Base-by-base conservation (phyloP, 2,113 vertebrate genomes). In the Anseranas semipalmata region DNA sequence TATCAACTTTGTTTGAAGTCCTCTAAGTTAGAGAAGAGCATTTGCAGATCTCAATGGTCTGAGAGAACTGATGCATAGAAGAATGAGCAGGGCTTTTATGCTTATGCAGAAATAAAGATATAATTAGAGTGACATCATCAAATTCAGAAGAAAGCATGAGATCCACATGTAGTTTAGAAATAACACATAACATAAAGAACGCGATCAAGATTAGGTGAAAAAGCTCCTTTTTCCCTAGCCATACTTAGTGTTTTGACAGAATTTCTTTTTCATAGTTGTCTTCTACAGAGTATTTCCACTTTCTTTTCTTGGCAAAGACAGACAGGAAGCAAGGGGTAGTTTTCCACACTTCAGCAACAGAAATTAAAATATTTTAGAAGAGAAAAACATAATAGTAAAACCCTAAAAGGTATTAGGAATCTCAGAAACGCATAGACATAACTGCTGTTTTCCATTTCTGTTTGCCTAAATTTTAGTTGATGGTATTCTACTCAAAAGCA, bases 11-110 rank as follows among this genome's bases (percentile, higher is more conserved):
- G 17, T 55, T 43, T 81, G 70, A 59, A 83, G 60, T 45, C 46
- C 65, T 75, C 84, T 41, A 60, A 66, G 24, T 45, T 2, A 41
- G 35, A 79, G 35, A 53, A 72, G 12, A 19, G 30, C 21, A 58
- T 71, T 50, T 87, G 68, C 27, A 82, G 53, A 93, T 17, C 25
- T 89, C 68, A 46, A 3, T 20, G 25, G 28, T 60, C 43, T 76
- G 67, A 71, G 27, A 53, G 48, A 90, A n/a, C 20, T 82, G 21
- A 20, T 72, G 21, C 0, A 4, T 14, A 13, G 17, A 77, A 65
- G 30, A 80, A 27, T 39, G 56, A 82, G 32, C 0, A 2, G 43
- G 35, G 50, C 2, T 10, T 63, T 75, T 19, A 60, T 0, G 0
- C 12, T 84, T 27, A 30, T 10, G 27, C 27, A 72, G 66, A 60